Conservation (phyloP, 2,113 vertebrate genomes). For the Pseudolaguvia tuberculata region DNA sequence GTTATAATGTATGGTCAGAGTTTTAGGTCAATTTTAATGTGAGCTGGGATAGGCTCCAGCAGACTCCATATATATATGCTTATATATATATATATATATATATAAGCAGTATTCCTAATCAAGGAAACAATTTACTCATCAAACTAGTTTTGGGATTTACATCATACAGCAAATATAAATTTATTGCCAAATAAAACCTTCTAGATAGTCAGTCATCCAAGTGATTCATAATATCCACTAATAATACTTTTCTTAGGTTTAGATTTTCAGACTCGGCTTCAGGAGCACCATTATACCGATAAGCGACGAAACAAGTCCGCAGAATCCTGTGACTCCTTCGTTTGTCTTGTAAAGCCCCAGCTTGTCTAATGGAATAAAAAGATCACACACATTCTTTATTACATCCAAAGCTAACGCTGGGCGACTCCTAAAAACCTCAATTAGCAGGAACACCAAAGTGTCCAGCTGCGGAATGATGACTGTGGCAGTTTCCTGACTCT, state of each 20-base stretch:
- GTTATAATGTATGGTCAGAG: too few species aligned
- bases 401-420: conserved; percentile 81
- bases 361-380: conserved; percentile 81
- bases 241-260: conserved; percentile 50
- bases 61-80: too few species aligned
- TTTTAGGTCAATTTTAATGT: too few species aligned
- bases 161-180: too few species aligned
- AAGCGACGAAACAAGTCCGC: conserved; percentile 85
- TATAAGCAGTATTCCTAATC: too few species aligned
- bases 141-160: too few species aligned
- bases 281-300: conserved; percentile 79
- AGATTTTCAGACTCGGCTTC: conserved; percentile 77
- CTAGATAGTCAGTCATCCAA: too few species aligned
- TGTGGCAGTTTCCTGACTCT: conserved; percentile 49
- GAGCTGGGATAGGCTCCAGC: too few species aligned
- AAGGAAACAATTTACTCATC: too few species aligned
- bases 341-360: conserved; percentile 79
- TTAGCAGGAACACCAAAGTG: conserved; percentile 67
- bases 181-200: too few species aligned
- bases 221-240: too few species aligned
- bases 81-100: too few species aligned
- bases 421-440: conserved; percentile 67
- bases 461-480: conserved; percentile 66
- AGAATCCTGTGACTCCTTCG: conserved; percentile 78
- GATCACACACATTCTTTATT: conserved; percentile 85